phyloP scores from a whole-genome alignment of 2,888 invertebrate genomes.

The Thereva nobilitata region DNA sequence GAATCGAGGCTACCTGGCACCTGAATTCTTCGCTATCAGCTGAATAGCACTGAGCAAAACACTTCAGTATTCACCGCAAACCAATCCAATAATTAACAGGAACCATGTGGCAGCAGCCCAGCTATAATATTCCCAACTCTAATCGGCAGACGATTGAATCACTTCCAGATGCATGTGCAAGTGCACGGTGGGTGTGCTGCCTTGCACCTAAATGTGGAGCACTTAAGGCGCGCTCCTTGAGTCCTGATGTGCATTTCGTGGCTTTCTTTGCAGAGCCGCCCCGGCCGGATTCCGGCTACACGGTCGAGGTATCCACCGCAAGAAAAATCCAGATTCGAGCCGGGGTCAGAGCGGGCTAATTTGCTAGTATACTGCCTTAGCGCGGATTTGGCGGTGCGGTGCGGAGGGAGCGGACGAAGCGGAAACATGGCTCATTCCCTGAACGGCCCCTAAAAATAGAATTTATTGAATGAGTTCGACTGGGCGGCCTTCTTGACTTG shows the following conservation, averaged over 20 bases:
- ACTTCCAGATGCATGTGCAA: slow-evolving; percentile 4
- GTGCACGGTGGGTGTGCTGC: not conserved
- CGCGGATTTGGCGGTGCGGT: not conserved
- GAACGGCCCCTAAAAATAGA: slow-evolving; percentile 28
- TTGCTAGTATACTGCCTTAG: too few relatives aligned
- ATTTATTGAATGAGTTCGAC: slow-evolving; percentile 30
- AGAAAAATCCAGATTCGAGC: too few relatives aligned
- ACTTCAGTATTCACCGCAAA: slow-evolving; percentile 15
- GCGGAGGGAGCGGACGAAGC: not conserved
- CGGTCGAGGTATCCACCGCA: too few relatives aligned
- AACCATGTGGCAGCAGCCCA: not conserved
- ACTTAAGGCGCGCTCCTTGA: too few relatives aligned
- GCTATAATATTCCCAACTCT: slow-evolving; percentile 5
- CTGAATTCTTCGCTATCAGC: not conserved
- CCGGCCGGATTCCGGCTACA: too few relatives aligned
- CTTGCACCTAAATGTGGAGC: slow-evolving; percentile 4
- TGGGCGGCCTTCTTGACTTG: slow-evolving; percentile 19
- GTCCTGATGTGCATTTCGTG: too few relatives aligned
- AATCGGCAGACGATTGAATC: slow-evolving; percentile 21
- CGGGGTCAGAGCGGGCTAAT: too few relatives aligned
- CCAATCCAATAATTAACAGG: slow-evolving; percentile 26
- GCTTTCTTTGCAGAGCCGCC: too few relatives aligned
- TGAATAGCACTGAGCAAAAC: not conserved
- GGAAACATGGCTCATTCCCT: slow-evolving; percentile 13
- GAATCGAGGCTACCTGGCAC: not conserved